Evolutionary conservation across 1,140 invertebrate species (phyloP).

Genomic region (Danaus melanippus): DNA sequence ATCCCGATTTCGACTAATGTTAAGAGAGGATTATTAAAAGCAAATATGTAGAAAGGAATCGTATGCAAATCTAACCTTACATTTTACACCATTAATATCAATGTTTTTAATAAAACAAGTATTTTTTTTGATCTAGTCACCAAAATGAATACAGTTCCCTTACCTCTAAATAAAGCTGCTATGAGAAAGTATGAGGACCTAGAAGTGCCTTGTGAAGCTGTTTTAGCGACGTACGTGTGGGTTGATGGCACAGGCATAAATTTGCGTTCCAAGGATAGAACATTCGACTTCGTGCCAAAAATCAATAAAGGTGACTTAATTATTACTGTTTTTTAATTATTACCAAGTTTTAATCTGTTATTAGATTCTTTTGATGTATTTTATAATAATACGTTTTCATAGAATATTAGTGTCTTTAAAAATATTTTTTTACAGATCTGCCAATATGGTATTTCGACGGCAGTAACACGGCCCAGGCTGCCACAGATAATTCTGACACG

Average conservation of each 20-base stretch:
- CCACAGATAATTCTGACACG: conserved; percentile 87
- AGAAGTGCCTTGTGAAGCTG: conserved; percentile 78
- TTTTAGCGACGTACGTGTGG: conserved; percentile 89
- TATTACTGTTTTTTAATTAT: no score
- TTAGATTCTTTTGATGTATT: no score
- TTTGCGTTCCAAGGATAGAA: conserved; percentile 85
- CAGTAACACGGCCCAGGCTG: conserved; percentile 87
- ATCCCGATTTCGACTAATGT: no score
- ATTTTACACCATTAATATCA: no score
- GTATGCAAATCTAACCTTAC: no score
- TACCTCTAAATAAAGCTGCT: conserved; percentile 67
- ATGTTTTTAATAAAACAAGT: no score
- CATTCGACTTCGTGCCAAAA: conserved; percentile 80
- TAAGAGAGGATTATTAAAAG: no score
- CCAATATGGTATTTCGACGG: conserved; percentile 98
- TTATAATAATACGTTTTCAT: no score
- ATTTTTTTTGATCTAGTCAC: conserved; percentile 15
- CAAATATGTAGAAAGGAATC: no score
- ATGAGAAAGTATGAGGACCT: conserved; percentile 81
- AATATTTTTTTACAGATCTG: conserved; percentile 74
- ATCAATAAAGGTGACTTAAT: conserved; percentile 78
- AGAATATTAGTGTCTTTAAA: background rate
- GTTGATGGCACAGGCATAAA: conserved; percentile 90
- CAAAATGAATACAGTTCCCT: conserved; percentile 50
- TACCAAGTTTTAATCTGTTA: no score